Conservation (phyloP, 23 tunicate genomes). For the Aplidium turbinatum region DNA sequence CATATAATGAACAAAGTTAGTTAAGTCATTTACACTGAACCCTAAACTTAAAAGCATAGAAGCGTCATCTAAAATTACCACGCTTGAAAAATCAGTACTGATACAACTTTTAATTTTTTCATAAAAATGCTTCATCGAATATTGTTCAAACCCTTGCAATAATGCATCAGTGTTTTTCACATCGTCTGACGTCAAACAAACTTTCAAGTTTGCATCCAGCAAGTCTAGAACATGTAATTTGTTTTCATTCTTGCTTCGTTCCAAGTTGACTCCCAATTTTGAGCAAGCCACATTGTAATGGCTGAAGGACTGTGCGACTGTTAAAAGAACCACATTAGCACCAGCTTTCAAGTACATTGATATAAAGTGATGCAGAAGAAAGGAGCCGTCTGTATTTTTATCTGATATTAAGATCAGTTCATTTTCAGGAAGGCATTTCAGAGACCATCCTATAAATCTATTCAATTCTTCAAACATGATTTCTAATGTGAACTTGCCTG, state of each 20-base stretch:
- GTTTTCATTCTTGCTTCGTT: constrained; percentile 7
- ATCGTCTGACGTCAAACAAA: constrained; percentile 1
- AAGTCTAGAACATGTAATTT: constrained; percentile 33
- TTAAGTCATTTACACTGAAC: constrained; percentile 11
- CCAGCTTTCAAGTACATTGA: constrained; percentile 48
- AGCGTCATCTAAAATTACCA: constrained; percentile 64
- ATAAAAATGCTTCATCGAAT: constrained; percentile 6
- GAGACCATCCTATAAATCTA: constrained; percentile 55
- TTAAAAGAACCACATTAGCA: constrained; percentile 42
- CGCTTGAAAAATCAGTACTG: neutral
- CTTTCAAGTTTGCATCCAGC: constrained; percentile 21
- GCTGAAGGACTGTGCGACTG: constrained; percentile 44
- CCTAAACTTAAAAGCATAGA: constrained; percentile 45
- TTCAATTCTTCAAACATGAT: constrained; percentile 77
- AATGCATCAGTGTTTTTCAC: neutral
- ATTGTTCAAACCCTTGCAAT: constrained; percentile 2
- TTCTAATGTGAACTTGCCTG: neutral
- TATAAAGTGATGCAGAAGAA: constrained; percentile 74
- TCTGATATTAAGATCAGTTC: constrained; percentile 41
- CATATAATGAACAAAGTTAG: constrained; percentile 45
- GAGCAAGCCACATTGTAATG: constrained; percentile 74
- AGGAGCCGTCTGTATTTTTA: constrained; percentile 43
- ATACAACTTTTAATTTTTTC: neutral
- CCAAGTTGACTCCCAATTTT: constrained; percentile 52
- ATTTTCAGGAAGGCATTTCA: constrained; percentile 19